Evolutionary conservation across 2,888 invertebrate species (phyloP).

Genomic region (Andrena minutula): DNA sequence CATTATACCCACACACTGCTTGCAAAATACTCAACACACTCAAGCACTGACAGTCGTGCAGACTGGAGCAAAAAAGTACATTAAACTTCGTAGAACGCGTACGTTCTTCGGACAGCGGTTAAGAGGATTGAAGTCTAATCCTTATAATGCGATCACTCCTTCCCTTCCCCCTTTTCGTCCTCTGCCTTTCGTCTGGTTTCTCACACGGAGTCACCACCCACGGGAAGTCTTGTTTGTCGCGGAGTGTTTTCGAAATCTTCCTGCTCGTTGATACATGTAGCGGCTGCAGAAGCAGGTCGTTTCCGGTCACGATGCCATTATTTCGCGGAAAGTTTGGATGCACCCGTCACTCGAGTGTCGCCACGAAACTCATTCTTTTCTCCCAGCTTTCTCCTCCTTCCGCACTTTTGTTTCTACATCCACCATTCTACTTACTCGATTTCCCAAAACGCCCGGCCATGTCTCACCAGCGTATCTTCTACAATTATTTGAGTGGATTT

Average conservation of each 20-base stretch:
- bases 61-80: slow-evolving; percentile 12
- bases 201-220: slow-evolving; percentile 16
- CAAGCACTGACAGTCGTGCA: too few species aligned
- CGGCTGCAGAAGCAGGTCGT: slow-evolving; percentile 21
- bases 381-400: slow-evolving; percentile 24
- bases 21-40: too few species aligned
- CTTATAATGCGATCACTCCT: slow-evolving; percentile 56
- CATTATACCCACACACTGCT: too few species aligned
- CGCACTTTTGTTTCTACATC: neutral
- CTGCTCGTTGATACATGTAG: slow-evolving; percentile 29
- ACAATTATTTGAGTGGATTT: too few species aligned
- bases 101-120: slow-evolving; percentile 10
- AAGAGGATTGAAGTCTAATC: slow-evolving; percentile 50
- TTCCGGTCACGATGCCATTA: slow-evolving; percentile 54
- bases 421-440: neutral
- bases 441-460: slow-evolving; percentile 6
- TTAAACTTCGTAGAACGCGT: slow-evolving; percentile 30
- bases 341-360: slow-evolving; percentile 48
- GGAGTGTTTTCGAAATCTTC: slow-evolving; percentile 45
- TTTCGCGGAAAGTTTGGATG: slow-evolving; percentile 53
- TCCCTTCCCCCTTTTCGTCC: neutral
- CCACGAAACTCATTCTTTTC: slow-evolving; percentile 23
- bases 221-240: slow-evolving; percentile 50
- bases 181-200: neutral
- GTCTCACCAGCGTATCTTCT: neutral